A percentile compares a stretch with the other conserved stretches of the same genome.
These are phyloP conservation scores for Chondrilla cf. caribensis DNA, from an alignment of 37 sponge, comb jelly and placozoan species.

Conservation along the genomic window DNA sequence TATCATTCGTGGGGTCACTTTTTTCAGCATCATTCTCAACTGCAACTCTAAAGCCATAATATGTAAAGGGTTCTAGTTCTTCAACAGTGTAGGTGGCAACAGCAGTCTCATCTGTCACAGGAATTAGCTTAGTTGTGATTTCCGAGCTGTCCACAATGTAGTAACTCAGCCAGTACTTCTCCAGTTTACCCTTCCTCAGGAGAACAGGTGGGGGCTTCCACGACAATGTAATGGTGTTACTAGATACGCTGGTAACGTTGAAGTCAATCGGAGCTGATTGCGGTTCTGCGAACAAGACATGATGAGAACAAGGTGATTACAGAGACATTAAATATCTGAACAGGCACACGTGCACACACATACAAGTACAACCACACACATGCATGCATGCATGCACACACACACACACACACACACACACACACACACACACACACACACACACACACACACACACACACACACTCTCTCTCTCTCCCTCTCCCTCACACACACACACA, in stretches of 20 bases:
- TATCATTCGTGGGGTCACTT: not conserved
- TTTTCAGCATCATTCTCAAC: slow-evolving; percentile 27
- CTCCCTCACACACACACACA: too few relatives aligned
- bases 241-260: not conserved
- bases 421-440: too few relatives aligned
- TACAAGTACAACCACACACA: too few relatives aligned
- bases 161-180: not conserved
- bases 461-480: too few relatives aligned
- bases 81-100: not conserved
- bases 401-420: too few relatives aligned
- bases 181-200: not conserved
- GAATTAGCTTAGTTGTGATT: not conserved
- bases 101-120: not conserved
- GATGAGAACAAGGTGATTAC: too few relatives aligned
- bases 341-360: too few relatives aligned
- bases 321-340: too few relatives aligned
- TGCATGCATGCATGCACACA: too few relatives aligned
- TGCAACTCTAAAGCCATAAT: slow-evolving; percentile 28
- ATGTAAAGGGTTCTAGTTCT: slow-evolving; percentile 25
- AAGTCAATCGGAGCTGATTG: not conserved
- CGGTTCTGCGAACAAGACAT: not conserved
- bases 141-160: not conserved
- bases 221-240: not conserved
- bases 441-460: too few relatives aligned
- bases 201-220: not conserved